Evolutionary conservation across 2,888 invertebrate genomes (phyloP).

Genomic region (Clusia tigrina): DNA sequence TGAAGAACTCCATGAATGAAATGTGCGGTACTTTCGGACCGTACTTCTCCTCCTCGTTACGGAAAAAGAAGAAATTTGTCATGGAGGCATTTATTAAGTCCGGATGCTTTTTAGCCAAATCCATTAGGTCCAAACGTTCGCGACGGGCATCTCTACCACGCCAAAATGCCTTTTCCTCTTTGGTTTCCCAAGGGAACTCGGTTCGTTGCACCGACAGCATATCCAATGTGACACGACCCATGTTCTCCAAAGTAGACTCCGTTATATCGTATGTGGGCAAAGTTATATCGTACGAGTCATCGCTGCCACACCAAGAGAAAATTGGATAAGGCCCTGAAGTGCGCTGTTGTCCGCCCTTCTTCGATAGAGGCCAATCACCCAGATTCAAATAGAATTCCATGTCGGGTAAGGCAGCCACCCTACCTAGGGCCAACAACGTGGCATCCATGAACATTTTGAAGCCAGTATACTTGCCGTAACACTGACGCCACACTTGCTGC

Average conservation of each 20-base stretch:
- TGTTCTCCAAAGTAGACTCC: conserved; percentile 89
- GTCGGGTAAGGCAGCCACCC: conserved; percentile 85
- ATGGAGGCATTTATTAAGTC: conserved; percentile 88
- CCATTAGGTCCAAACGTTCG: conserved; percentile 83
- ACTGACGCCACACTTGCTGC: conserved; percentile 84
- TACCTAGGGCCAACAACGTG: conserved; percentile 79
- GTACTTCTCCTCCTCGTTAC: conserved; percentile 81
- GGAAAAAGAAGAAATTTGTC: conserved; percentile 96
- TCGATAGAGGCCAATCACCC: conserved; percentile 93
- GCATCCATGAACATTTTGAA: conserved; percentile 96
- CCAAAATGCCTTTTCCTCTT: conserved; percentile 84
- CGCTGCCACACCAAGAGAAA: conserved; percentile 96
- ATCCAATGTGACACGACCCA: conserved; percentile 91
- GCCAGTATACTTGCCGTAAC: conserved; percentile 93
- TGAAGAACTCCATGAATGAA: conserved; percentile 93
- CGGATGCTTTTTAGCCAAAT: conserved; percentile 77
- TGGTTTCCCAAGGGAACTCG: conserved; percentile 75
- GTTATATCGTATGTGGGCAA: conserved; percentile 96
- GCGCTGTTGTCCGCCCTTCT: conserved; percentile 63
- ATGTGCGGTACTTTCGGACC: conserved; percentile 85
- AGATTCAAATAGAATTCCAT: conserved; percentile 90
- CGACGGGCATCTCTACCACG: conserved; percentile 90
- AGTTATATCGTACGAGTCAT: conserved; percentile 84
- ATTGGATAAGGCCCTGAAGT: conserved; percentile 75
- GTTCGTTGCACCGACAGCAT: conserved; percentile 89